Evolutionary conservation across 2,113 vertebrate species (phyloP).

Genomic region (Oncorhynchus mykiss): DNA sequence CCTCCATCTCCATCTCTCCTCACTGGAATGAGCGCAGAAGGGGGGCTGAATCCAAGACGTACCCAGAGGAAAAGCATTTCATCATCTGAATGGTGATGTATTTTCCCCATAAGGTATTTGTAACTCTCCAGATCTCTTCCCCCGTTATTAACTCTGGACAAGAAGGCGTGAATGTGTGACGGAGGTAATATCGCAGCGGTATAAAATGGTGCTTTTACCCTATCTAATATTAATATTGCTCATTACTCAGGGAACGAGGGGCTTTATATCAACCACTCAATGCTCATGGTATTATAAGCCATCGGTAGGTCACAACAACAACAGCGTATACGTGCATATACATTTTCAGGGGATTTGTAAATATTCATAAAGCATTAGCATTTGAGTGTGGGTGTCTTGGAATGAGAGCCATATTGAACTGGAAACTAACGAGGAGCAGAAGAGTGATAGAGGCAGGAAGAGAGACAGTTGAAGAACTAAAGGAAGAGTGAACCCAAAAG

Average conservation of each 20-base stretch:
- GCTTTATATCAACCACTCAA: conserved; percentile 28
- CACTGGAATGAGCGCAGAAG: background rate
- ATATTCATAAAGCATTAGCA: conserved; percentile 67
- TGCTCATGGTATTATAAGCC: conserved; percentile 43
- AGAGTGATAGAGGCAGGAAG: background rate
- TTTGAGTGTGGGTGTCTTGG: conserved; percentile 49
- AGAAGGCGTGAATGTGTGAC: conserved; percentile 31
- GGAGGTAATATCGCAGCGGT: conserved; percentile 31
- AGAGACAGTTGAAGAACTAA: background rate
- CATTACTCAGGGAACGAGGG: conserved; percentile 46
- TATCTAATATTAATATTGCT: conserved; percentile 59
- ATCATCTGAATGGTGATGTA: background rate
- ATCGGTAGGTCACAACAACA: conserved; percentile 54
- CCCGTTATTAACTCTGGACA: conserved; percentile 38
- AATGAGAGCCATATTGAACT: conserved; percentile 39
- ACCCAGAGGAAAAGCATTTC: background rate
- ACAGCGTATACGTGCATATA: conserved; percentile 41
- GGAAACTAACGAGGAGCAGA: conserved; percentile 31
- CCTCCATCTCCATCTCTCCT: background rate
- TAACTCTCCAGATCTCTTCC: conserved; percentile 1
- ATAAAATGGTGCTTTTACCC: conserved; percentile 55
- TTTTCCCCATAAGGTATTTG: background rate
- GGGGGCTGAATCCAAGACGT: no score
- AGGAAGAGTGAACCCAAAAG: background rate
- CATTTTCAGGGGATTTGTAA: conserved; percentile 57